Percentiles rank a stretch among this genome's conserved stretches.
Evolutionary conservation across 2,888 invertebrate genomes (phyloP).

Genomic region (Phasia obesa): DNA sequence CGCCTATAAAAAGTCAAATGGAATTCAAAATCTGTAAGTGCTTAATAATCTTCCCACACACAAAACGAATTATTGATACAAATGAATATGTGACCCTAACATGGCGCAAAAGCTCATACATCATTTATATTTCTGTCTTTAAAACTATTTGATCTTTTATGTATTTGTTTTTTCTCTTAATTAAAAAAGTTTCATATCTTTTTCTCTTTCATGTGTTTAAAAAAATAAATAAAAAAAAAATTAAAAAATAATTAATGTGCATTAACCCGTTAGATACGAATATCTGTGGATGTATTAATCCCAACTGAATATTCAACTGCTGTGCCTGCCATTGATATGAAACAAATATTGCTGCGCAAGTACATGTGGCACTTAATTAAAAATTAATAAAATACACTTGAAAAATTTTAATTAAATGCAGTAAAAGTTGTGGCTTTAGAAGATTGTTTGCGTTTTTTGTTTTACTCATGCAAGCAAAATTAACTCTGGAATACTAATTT

Average conservation of each 20-base stretch:
- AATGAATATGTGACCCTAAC: slow-evolving; percentile 24
- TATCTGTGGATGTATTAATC: background rate
- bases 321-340: slow-evolving; percentile 1
- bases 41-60: background rate
- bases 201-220: background rate
- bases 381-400: background rate
- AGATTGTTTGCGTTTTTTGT: too few relatives aligned
- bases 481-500: slow-evolving; percentile 9
- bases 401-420: background rate
- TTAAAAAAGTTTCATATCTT: slow-evolving; percentile 13
- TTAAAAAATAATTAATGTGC: background rate
- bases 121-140: slow-evolving; percentile 12
- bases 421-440: background rate
- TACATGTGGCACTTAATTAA: background rate
- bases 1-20: background rate
- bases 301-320: background rate
- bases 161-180: background rate
- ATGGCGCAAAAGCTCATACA: slow-evolving; percentile 17
- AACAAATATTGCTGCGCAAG: slow-evolving; percentile 4
- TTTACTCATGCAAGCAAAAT: background rate
- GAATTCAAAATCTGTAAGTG: slow-evolving; percentile 13
- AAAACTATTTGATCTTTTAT: slow-evolving; percentile 17
- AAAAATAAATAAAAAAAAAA: background rate
- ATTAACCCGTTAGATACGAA: slow-evolving; percentile 5
- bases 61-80: slow-evolving; percentile 33